A percentile compares a stretch with the other conserved stretches of the same genome.
Conservation (phyloP, 2,113 vertebrate species). For the Colossoma macropomum region DNA sequence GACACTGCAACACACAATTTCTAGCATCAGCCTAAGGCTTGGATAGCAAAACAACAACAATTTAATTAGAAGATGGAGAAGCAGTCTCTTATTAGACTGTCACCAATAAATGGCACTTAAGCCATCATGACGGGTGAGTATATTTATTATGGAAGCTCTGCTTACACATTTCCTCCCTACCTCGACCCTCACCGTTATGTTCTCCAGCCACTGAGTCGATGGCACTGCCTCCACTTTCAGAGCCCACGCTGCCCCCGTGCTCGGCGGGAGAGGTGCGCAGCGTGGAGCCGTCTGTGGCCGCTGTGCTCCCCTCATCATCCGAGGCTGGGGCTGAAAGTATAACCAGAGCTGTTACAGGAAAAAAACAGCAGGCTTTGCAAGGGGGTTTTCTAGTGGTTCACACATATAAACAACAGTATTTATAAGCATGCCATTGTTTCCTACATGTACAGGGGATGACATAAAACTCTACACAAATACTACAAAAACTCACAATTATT, state of each 20-base stretch:
- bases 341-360: conserved; percentile 96
- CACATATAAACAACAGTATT: conserved; percentile 49
- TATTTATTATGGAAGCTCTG: neutral
- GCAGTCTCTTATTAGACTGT: neutral
- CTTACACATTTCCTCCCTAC: neutral
- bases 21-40: neutral
- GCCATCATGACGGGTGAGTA: neutral
- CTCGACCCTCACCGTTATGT: conserved; percentile 88
- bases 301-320: conserved; percentile 98
- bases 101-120: neutral
- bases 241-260: conserved; percentile 97
- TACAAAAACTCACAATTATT: neutral
- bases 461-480: conserved; percentile 4
- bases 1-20: conserved; percentile 80
- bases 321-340: conserved; percentile 98
- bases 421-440: conserved; percentile 12
- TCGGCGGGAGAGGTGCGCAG: conserved; percentile 96
- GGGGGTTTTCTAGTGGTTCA: conserved; percentile 59
- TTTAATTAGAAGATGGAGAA: neutral
- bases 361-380: conserved; percentile 79
- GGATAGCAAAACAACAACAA: neutral
- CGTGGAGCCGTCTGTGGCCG: conserved; percentile 96
- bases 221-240: conserved; percentile 95
- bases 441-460: conserved; percentile 16
- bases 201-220: conserved; percentile 97